Evolutionary conservation across 2,113 vertebrate genomes (phyloP), one percentile per base, ranked within the genome.

Genomic region (Odocoileus hemionus): DNA sequence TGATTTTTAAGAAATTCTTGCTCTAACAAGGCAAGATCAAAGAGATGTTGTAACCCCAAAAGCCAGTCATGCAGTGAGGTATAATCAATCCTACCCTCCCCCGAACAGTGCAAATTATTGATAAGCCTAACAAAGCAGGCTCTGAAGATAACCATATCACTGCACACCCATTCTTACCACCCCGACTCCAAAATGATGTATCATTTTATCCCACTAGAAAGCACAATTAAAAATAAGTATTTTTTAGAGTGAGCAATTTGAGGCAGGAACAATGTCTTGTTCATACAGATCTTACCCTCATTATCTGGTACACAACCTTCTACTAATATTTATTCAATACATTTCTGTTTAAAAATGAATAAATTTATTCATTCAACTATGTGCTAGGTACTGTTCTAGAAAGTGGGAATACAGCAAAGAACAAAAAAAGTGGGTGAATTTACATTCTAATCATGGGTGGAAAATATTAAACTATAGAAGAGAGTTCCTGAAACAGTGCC

Each of bases 301-400:
- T 91, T 85, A 79, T 78, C 43, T 90, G n/a, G 28, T 55, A 67
- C 9, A 90, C 9, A n/a, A 82, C 1, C 25, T 4, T 92, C 43
- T 79, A 95, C 30, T 54, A 55, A 80, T 79, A 95, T 45, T 54
- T 60, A 80, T 26, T 84, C n/a, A 55, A 80, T 30, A 67, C n/a
- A 30, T 55, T 93, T 92, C 43, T 96, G 47, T 61, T 87, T 91
- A 89, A 94, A 93, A 92, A 64, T 3, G 36, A 86, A 92, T 79
- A 92, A 79, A 88, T 39, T 2, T 87, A 87, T 92, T 92, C 39
- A 91, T 86, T 95, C 67, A 89, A 70, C 11, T 67, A 52, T 14
- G 36, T 92, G 58, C 39, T 85, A 89, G 23, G n/a, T 36, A 93
- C 19, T 85, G 7, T 74, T 95, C 52, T 86, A 85, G 11, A 70